Evolutionary conservation across 92 coral and sea anemone species (phyloP).

Genomic region (Siderastrea siderea): DNA sequence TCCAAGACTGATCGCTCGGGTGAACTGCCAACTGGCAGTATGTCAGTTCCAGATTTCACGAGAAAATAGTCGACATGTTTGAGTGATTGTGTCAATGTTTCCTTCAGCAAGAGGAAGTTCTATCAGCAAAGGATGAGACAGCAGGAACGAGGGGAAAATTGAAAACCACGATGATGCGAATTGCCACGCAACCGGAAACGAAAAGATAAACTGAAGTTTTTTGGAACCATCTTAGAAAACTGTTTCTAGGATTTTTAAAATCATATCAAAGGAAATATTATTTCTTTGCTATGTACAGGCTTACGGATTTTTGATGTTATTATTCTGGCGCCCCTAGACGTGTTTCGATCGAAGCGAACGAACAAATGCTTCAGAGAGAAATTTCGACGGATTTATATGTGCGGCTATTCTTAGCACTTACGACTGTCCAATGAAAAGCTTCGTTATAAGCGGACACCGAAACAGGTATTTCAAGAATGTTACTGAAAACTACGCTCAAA

Average conservation of each 20-base stretch:
- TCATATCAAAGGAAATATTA: not conserved
- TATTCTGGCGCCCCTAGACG: not conserved
- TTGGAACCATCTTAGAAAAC: not conserved
- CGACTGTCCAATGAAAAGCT: constrained; percentile 37
- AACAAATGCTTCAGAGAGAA: not conserved
- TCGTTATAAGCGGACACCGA: constrained; percentile 28
- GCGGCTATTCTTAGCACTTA: constrained; percentile 35
- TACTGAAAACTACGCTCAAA: not conserved
- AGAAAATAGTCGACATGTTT: not conserved
- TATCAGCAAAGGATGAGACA: not conserved
- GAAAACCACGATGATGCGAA: not conserved
- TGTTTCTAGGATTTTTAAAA: not conserved
- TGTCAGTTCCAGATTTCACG: not conserved
- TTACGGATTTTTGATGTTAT: not conserved
- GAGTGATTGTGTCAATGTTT: not conserved
- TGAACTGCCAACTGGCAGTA: not conserved
- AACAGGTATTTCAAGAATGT: constrained; percentile 42
- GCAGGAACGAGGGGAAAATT: not conserved
- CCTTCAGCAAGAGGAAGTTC: constrained; percentile 1
- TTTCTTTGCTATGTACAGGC: not conserved
- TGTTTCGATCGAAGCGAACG: not conserved
- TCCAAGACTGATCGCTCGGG: not conserved
- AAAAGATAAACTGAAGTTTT: not conserved
- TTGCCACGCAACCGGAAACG: constrained; percentile 56
- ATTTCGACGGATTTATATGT: constrained; percentile 36